phyloP scores from a whole-genome alignment of 2,797 vertebrate genomes.

The Halcyon smyrnensis region DNA sequence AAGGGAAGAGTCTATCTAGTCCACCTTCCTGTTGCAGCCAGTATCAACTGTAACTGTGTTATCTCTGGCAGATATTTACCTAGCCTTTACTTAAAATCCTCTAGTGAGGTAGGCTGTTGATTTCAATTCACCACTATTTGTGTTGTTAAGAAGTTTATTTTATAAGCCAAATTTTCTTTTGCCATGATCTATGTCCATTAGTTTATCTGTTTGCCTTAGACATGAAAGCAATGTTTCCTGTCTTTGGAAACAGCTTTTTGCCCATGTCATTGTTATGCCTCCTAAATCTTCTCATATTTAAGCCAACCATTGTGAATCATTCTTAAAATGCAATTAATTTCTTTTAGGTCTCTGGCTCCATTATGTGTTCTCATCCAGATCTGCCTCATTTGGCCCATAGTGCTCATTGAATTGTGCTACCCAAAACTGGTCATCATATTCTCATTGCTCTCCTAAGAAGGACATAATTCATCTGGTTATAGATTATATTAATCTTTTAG shows the following conservation, averaged over 20 bases:
- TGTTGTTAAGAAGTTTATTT: background rate
- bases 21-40: background rate
- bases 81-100: background rate
- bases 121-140: background rate
- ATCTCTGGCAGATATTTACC: background rate
- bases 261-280: background rate
- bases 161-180: background rate
- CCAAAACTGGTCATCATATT: accelerated
- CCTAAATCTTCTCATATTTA: background rate
- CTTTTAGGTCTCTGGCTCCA: background rate
- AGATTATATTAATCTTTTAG: background rate
- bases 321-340: background rate
- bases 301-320: background rate
- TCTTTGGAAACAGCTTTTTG: background rate
- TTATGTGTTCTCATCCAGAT: background rate
- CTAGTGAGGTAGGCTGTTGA: background rate
- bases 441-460: background rate
- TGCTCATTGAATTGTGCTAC: background rate
- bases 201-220: background rate
- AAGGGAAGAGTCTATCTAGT: background rate
- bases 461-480: background rate
- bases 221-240: background rate
- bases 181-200: background rate
- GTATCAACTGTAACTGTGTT: background rate
- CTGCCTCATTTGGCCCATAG: background rate